Conservation (phyloP, 2,797 vertebrate species). For the Acanthurus tractus region DNA sequence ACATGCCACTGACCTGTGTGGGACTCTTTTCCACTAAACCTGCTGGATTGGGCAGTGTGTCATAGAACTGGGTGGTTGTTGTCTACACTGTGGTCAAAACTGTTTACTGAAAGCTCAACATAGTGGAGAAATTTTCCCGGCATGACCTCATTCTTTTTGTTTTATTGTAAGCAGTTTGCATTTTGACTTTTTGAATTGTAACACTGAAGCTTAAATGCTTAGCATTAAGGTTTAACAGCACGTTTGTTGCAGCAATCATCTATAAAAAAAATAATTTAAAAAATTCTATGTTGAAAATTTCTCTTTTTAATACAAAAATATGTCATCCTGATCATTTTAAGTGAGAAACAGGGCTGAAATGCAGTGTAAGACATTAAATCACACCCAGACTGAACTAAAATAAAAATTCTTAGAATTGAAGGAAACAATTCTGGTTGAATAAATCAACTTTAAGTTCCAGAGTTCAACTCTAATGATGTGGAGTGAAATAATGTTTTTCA, state of each 20-base stretch:
- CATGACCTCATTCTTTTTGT: constrained; percentile 38
- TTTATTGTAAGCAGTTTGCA: constrained; percentile 26
- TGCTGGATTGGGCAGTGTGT: constrained; percentile 8
- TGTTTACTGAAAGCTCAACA: constrained; percentile 44
- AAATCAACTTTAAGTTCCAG: too few species aligned
- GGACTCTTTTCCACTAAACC: constrained; percentile 23
- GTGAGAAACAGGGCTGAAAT: not conserved
- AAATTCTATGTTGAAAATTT: not conserved
- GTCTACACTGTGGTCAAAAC: constrained; percentile 21
- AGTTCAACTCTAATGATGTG: too few species aligned
- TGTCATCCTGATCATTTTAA: not conserved
- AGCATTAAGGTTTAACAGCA: not conserved
- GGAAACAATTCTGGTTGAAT: not conserved
- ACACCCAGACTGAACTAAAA: not conserved
- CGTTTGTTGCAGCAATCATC: not conserved
- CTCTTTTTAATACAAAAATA: not conserved
- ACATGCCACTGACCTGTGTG: constrained; percentile 29
- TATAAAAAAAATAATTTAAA: not conserved
- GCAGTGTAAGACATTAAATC: not conserved
- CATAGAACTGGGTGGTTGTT: constrained; percentile 1
- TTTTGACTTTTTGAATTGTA: constrained; percentile 26
- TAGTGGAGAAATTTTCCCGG: constrained; percentile 3
- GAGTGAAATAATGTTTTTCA: too few species aligned
- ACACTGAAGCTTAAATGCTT: constrained; percentile 19
- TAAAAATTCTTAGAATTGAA: not conserved